phyloP scores from a whole-genome alignment of 2,888 invertebrate species.

The Nysson spinosus region DNA sequence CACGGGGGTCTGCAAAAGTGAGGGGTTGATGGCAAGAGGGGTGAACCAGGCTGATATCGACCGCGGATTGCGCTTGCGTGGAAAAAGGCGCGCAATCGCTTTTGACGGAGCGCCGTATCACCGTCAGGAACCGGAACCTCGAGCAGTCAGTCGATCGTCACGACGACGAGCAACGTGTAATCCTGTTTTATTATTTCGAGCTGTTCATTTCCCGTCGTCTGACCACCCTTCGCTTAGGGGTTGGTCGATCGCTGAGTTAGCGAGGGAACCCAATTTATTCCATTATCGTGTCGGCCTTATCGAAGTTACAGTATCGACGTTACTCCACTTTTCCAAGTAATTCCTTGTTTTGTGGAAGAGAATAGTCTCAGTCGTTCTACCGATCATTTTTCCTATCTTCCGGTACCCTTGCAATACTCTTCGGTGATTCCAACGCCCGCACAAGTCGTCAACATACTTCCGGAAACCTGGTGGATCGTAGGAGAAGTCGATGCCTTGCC shows the following conservation, averaged over 20 bases:
- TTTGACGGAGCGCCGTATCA: constrained; percentile 46
- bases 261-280: too few relatives aligned
- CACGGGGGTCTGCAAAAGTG: constrained; percentile 31
- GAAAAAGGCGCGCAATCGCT: constrained; percentile 70
- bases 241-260: not conserved
- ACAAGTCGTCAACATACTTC: constrained; percentile 45
- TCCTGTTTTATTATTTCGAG: not conserved
- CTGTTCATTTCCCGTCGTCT: constrained; percentile 2
- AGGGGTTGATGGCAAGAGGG: constrained; percentile 37
- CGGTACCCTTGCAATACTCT: constrained; percentile 27
- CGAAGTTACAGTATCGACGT: too few relatives aligned
- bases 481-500: not conserved
- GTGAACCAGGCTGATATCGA: constrained; percentile 65
- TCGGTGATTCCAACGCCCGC: constrained; percentile 74
- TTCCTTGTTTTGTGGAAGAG: too few relatives aligned
- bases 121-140: constrained; percentile 43
- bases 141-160: constrained; percentile 57
- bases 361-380: too few relatives aligned
- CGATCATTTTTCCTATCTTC: constrained; percentile 19
- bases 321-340: too few relatives aligned
- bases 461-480: constrained; percentile 18
- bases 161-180: constrained; percentile 32
- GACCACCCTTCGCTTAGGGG: not conserved
- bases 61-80: constrained; percentile 73
- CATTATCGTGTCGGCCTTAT: too few relatives aligned